Percentiles rank a stretch among this genome's conserved stretches.
phyloP scores from a whole-genome alignment of 2,797 vertebrate species.

The Mus minutoides region DNA sequence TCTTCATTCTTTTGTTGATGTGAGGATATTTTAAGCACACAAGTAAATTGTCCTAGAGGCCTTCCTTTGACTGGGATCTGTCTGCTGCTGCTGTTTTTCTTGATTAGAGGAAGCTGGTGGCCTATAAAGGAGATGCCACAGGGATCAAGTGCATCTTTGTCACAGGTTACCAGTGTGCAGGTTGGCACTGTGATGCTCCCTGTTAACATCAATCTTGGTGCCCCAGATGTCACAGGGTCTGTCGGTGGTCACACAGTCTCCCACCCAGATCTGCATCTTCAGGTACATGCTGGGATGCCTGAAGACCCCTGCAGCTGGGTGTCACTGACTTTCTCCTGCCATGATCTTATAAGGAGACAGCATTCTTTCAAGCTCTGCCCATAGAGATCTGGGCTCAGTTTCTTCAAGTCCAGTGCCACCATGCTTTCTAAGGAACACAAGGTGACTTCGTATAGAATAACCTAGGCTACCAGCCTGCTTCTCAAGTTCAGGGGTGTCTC shows the following conservation, averaged over 20 bases:
- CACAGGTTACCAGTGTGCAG: accelerated
- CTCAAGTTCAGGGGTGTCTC: not conserved
- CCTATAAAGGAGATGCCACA: not conserved
- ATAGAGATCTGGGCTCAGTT: not conserved
- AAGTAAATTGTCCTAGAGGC: not conserved
- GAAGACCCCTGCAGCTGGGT: not conserved
- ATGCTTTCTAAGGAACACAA: not conserved
- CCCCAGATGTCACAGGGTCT: not conserved
- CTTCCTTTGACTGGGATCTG: not conserved
- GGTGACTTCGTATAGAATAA: not conserved
- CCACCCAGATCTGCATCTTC: too few species aligned
- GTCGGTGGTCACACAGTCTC: too few species aligned
- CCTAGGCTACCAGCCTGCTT: not conserved
- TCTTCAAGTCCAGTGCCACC: not conserved
- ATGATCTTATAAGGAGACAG: accelerated
- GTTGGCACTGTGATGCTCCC: accelerated
- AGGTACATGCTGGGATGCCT: too few species aligned
- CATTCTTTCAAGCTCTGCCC: not conserved
- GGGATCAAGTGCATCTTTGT: not conserved
- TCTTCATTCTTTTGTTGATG: not conserved
- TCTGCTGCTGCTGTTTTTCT: not conserved
- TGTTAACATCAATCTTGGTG: not conserved
- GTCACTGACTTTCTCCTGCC: not conserved
- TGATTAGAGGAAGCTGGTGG: too few species aligned
- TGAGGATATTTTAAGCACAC: not conserved